These are phyloP conservation scores for Panagrolaimus sp. DNA, from an alignment of 1,140 invertebrate species.

Conservation along the genomic window DNA sequence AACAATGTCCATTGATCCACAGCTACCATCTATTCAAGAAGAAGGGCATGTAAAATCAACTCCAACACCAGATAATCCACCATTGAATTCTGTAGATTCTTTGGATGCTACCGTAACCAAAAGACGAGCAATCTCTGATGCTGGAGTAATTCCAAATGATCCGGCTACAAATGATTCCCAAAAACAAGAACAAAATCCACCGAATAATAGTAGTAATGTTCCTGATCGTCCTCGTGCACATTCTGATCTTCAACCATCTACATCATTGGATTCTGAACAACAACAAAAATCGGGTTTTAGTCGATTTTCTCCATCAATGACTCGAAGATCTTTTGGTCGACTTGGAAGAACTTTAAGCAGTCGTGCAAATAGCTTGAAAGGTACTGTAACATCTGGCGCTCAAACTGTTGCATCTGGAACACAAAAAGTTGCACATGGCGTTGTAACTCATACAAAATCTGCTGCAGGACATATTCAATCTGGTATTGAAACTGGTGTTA, in stretches of 20 bases:
- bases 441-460: constrained; percentile 56
- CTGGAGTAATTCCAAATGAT: background rate
- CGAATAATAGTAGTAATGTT: constrained; percentile 1
- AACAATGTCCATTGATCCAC: constrained; percentile 12
- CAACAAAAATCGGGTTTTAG: constrained; percentile 31
- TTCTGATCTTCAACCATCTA: constrained; percentile 32
- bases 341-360: constrained; percentile 51
- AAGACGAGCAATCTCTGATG: constrained; percentile 41
- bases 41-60: constrained; percentile 21
- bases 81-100: background rate
- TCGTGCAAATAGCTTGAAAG: constrained; percentile 49
- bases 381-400: constrained; percentile 32
- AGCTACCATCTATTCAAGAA: constrained; percentile 38
- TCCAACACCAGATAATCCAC: background rate
- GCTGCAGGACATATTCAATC: constrained; percentile 52
- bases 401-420: constrained; percentile 47
- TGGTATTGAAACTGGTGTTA: constrained; percentile 48
- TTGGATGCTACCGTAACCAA: constrained; percentile 10
- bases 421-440: constrained; percentile 55
- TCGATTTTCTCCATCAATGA: constrained; percentile 51
- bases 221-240: constrained; percentile 24
- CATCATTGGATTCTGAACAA: constrained; percentile 16
- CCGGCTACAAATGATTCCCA: no score
- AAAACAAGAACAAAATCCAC: background rate
- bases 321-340: constrained; percentile 51